These are phyloP conservation scores for Ptycholaimellus sp. DNA, from an alignment of 2,888 invertebrate species.

Conservation along the genomic window DNA sequence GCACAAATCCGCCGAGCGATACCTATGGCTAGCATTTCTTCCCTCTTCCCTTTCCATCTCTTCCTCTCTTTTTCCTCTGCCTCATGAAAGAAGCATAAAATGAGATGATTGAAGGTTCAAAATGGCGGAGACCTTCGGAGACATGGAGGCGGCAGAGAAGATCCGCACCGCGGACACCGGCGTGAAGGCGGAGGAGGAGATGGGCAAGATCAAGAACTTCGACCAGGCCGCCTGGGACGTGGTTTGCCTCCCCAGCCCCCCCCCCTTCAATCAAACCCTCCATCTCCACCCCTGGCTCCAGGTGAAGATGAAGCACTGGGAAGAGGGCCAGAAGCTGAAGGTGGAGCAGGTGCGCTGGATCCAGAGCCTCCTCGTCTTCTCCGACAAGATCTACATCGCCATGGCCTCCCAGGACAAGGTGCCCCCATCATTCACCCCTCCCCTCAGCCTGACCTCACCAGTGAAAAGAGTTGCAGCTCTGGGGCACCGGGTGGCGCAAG, in stretches of 20 bases:
- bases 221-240: constrained; percentile 14
- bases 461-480: constrained; percentile 8
- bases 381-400: constrained; percentile 13
- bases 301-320: constrained; percentile 13
- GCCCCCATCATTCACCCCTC: neutral
- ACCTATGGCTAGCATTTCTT: constrained; percentile 10
- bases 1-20: constrained; percentile 17
- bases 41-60: neutral
- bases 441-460: neutral
- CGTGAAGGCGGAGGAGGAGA: constrained; percentile 12
- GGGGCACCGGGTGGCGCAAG: constrained; percentile 21
- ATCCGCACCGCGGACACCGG: constrained; percentile 11
- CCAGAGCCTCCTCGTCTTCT: constrained; percentile 12
- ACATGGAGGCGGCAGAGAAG: constrained; percentile 10
- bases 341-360: constrained; percentile 15
- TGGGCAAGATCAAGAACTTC: constrained; percentile 15
- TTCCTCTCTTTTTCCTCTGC: neutral
- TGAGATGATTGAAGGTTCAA: constrained; percentile 10
- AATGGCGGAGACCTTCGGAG: constrained; percentile 16
- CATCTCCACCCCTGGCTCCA: too few species aligned
- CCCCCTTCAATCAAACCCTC: neutral
- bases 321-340: constrained; percentile 15
- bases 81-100: too few species aligned
- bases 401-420: constrained; percentile 18
- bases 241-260: constrained; percentile 5